These are phyloP conservation scores for Eulemur rubriventer DNA, from an alignment of 2,797 vertebrate genomes.

Conservation along the genomic window DNA sequence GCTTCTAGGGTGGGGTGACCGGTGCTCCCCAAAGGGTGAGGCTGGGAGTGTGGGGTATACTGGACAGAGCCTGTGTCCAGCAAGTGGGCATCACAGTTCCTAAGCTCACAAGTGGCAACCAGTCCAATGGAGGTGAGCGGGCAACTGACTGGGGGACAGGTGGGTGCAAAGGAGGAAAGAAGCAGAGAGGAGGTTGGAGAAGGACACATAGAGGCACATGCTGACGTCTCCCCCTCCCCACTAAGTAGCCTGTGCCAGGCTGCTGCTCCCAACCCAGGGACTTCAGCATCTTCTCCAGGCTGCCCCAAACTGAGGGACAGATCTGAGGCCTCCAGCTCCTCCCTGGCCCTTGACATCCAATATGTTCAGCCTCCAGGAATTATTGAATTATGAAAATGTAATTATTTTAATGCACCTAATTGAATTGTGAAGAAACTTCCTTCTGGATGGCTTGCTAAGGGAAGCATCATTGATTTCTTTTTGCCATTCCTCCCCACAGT, in stretches of 20 bases:
- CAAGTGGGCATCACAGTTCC: neutral
- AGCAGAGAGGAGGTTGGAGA: neutral
- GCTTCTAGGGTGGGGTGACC: neutral
- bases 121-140: neutral
- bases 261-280: fast-evolving
- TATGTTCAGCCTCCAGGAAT: neutral
- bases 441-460: neutral
- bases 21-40: neutral
- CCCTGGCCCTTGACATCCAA: neutral
- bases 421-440: neutral
- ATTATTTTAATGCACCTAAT: neutral
- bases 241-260: fast-evolving
- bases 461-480: neutral
- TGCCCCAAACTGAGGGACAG: neutral
- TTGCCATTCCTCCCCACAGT: neutral
- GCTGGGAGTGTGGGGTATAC: no score
- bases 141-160: neutral
- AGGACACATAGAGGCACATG: neutral
- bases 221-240: no score
- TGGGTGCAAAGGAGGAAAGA: neutral
- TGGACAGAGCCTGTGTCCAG: no score
- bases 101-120: neutral
- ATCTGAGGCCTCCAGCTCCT: neutral
- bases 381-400: neutral
- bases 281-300: no score